Conservation (phyloP, 1,140 invertebrate species). For the Mylabris phalerata region DNA sequence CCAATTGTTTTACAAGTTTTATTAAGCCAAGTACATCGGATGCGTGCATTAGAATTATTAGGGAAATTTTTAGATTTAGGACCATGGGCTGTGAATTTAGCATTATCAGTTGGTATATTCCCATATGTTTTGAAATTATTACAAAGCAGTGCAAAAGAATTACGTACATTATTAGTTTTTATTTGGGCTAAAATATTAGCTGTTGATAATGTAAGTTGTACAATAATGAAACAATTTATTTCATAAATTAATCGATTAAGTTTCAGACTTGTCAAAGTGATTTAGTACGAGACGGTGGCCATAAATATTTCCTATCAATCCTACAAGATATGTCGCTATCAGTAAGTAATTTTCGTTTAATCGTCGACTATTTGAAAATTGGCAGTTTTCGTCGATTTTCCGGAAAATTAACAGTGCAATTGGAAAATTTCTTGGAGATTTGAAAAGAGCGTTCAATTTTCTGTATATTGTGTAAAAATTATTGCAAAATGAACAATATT, state of each 20-base stretch:
- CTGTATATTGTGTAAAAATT: no score
- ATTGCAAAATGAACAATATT: no score
- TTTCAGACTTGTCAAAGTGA: constrained; percentile 88
- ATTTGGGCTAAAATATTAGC: constrained; percentile 99
- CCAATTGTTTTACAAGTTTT: constrained; percentile 98
- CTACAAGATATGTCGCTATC: constrained; percentile 77
- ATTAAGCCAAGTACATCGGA: constrained; percentile 91
- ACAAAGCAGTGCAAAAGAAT: constrained; percentile 86
- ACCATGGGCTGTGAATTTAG: constrained; percentile 93
- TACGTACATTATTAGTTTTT: constrained; percentile 89
- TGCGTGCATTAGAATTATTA: constrained; percentile 88
- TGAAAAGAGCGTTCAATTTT: no score
- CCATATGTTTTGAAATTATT: constrained; percentile 96
- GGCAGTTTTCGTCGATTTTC: not conserved
- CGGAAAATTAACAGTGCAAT: not conserved
- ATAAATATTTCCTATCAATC: constrained; percentile 90
- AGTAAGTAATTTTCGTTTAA: constrained; percentile 48
- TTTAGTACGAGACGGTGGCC: constrained; percentile 88
- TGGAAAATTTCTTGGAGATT: no score
- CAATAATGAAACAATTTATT: not conserved
- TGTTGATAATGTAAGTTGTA: constrained; percentile 77
- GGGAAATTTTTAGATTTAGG: constrained; percentile 95
- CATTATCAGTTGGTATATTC: constrained; percentile 96
- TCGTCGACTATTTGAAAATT: no score
- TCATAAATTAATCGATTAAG: constrained; percentile 1